Evolutionary conservation across 2,888 invertebrate genomes (phyloP), one percentile per base, ranked within the genome.

Genomic region (Trypoxylon attenuatum): DNA sequence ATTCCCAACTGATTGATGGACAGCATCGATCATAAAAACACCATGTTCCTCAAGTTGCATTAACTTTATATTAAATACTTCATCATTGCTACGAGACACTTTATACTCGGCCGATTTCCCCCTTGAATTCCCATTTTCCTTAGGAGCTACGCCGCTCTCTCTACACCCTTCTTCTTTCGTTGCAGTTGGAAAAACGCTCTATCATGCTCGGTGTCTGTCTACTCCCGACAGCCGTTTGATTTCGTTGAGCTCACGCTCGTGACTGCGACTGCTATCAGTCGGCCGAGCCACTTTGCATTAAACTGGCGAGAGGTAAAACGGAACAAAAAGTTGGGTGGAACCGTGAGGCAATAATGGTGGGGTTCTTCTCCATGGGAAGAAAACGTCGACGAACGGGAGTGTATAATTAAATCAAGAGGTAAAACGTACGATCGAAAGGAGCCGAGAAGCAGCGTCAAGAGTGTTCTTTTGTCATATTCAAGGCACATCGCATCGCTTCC

Each of bases 1-100:
- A 39, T 58, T 27, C 16, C 16, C 23, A 42, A 18, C 77, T 78
- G 78, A 79, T 78, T 71, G 78, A 78, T 78, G 69, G 66, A 43
- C 46, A 49, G 62, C 76, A 79, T 79, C 79, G 73, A 79, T 79
- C 79, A 79, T n/a, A n/a, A n/a, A n/a, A 69, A 59, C 50, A 13
- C 66, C 53, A n/a, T 46, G 60, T 55, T 43, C 57, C 56, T 46
- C 58, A 50, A 62, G 67, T 67, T 69, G 65, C 71, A 69, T 76
- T 67, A 71, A 72, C 69, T 77, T 76, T 73, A 77, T 79, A 80
- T 81, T 78, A 79, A 81, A 76, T 73, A 68, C 76, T 80, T 73
- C 74, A 78, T 78, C 79, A 80, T 72, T 78, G 69, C 71, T 56
- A 27, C 46, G 53, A 49, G 52, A 67, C 63, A 46, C 45, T 46